Evolutionary conservation across 37 sponge, comb jelly and placozoan genomes (phyloP).

Genomic region (Halisarca cf. caerulea): DNA sequence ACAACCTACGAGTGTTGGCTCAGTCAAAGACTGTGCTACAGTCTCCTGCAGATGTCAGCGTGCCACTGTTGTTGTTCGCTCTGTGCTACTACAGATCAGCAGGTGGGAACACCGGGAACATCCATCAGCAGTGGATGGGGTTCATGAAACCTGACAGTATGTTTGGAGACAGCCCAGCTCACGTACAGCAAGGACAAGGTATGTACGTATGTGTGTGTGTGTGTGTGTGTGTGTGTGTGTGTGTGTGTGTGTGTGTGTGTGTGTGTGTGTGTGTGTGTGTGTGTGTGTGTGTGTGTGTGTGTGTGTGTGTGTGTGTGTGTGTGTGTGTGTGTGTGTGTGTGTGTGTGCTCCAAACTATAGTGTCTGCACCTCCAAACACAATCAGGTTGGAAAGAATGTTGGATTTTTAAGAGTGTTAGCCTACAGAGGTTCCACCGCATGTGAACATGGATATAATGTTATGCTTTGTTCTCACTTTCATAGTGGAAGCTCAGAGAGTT

Average conservation of each 20-base stretch:
- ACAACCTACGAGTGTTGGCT: too few relatives aligned
- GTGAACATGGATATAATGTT: not conserved
- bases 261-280: constrained; percentile 23
- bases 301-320: constrained; percentile 42
- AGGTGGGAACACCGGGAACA: constrained; percentile 47
- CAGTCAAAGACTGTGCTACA: too few relatives aligned
- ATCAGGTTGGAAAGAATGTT: too few relatives aligned
- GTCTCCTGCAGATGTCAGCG: too few relatives aligned
- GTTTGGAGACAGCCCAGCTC: constrained; percentile 37
- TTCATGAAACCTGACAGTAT: constrained; percentile 73
- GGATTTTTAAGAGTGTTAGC: not conserved
- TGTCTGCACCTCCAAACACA: not conserved
- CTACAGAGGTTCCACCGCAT: too few relatives aligned
- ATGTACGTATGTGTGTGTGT: constrained; percentile 12
- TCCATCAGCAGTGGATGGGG: constrained; percentile 63
- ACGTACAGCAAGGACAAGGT: constrained; percentile 49
- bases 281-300: constrained; percentile 36
- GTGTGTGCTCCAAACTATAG: constrained; percentile 14
- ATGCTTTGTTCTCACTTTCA: too few relatives aligned
- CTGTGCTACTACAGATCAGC: too few relatives aligned
- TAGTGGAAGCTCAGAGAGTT: constrained; percentile 61
- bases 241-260: not conserved
- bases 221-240: constrained; percentile 12
- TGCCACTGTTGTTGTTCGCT: too few relatives aligned
- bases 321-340: constrained; percentile 25